A percentile compares a stretch with the other conserved stretches of the same genome.
These are phyloP conservation scores for Lordiphosa fenestrarum DNA, from an alignment of 2,888 invertebrate genomes.

Conservation along the genomic window DNA sequence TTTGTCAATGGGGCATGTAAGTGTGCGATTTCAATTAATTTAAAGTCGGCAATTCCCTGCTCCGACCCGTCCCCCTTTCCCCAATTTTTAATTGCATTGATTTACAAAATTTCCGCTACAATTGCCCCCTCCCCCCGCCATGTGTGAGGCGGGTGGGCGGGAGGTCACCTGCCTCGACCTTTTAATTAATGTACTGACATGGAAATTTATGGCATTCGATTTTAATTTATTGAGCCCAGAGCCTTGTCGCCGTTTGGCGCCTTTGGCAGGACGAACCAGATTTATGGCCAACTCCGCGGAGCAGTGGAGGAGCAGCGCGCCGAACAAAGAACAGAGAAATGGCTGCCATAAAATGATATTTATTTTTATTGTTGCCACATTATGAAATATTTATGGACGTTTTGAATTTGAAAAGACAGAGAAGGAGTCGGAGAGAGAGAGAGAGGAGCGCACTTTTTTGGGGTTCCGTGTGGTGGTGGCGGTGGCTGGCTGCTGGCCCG, in stretches of 20 bases:
- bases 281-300: slow-evolving; percentile 52
- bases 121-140: background rate
- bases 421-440: slow-evolving; percentile 5
- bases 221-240: slow-evolving; percentile 71
- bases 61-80: background rate
- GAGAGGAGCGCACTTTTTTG: background rate
- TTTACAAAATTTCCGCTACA: slow-evolving; percentile 42
- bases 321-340: slow-evolving; percentile 35
- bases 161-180: slow-evolving; percentile 49
- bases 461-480: background rate
- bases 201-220: slow-evolving; percentile 74
- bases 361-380: slow-evolving; percentile 69
- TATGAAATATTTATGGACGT: slow-evolving; percentile 66
- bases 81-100: slow-evolving; percentile 55
- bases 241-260: slow-evolving; percentile 29
- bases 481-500: background rate
- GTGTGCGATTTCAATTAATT: slow-evolving; percentile 18
- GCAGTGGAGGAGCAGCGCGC: slow-evolving; percentile 8
- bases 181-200: slow-evolving; percentile 77
- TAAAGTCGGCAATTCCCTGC: slow-evolving; percentile 1
- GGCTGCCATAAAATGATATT: slow-evolving; percentile 69
- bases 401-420: slow-evolving; percentile 30
- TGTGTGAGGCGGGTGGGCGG: background rate
- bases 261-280: slow-evolving; percentile 29
- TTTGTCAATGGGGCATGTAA: slow-evolving; percentile 4